Conservation (phyloP, 1,140 invertebrate species). For the Portunus trituberculatus region DNA sequence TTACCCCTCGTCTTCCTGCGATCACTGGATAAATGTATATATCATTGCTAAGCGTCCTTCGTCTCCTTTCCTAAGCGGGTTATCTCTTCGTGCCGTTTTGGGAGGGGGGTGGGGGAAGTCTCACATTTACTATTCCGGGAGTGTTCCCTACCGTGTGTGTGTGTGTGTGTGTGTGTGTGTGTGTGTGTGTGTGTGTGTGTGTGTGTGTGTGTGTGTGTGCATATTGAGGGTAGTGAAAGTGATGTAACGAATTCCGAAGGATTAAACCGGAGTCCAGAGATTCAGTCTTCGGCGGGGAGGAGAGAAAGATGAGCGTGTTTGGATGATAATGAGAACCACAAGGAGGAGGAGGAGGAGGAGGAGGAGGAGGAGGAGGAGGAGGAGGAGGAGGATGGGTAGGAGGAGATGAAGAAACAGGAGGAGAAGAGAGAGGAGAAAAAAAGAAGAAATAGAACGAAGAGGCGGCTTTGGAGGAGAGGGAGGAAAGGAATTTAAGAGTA, state of each 20-base stretch:
- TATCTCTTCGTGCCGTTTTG: too few species aligned
- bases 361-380: too few species aligned
- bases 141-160: neutral
- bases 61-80: too few species aligned
- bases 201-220: constrained; percentile 42
- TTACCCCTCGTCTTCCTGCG: too few species aligned
- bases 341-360: neutral
- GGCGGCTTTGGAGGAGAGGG: too few species aligned
- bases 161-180: constrained; percentile 44
- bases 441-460: too few species aligned
- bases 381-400: too few species aligned
- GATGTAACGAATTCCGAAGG: neutral
- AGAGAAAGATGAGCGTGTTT: neutral
- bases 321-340: neutral
- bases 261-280: neutral
- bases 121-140: too few species aligned
- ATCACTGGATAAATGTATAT: too few species aligned
- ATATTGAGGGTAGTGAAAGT: neutral
- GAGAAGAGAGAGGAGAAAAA: neutral
- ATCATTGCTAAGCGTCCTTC: too few species aligned
- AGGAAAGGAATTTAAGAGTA: neutral
- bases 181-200: constrained; percentile 50
- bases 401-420: neutral
- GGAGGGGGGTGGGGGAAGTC: too few species aligned
- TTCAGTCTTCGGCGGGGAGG: neutral